A percentile compares a stretch with the other conserved stretches of the same genome.
Evolutionary conservation across 2,888 invertebrate species (phyloP).

Genomic region (Periphyllus acericola): DNA sequence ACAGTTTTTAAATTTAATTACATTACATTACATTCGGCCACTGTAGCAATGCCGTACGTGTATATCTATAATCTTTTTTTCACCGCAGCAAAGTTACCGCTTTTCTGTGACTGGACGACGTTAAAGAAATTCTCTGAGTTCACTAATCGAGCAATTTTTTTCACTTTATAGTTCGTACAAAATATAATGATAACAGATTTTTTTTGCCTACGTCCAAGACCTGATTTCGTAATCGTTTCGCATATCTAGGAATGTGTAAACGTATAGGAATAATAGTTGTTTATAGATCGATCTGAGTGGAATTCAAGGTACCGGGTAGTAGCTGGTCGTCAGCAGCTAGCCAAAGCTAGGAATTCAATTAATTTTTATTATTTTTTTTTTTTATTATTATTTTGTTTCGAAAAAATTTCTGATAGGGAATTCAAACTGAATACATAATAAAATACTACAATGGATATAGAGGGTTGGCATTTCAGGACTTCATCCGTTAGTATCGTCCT

Average conservation of each 20-base stretch:
- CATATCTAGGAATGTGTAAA: neutral
- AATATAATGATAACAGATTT: neutral
- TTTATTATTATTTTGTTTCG: neutral
- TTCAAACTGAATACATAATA: no score
- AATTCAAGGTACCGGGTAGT: neutral
- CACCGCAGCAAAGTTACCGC: neutral
- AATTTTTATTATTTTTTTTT: neutral
- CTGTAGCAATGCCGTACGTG: neutral
- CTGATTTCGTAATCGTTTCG: neutral
- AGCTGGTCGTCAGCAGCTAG: neutral
- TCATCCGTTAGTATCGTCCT: no score
- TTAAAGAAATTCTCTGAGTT: neutral
- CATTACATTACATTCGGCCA: neutral
- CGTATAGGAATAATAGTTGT: neutral
- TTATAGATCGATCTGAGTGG: neutral
- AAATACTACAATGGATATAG: no score
- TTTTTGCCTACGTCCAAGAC: neutral
- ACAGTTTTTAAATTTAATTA: constrained; percentile 36
- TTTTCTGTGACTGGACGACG: neutral
- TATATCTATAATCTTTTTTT: neutral
- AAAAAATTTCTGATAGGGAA: no score
- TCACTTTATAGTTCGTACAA: neutral
- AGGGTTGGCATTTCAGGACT: no score
- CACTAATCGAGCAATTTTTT: neutral
- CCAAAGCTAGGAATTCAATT: neutral